Evolutionary conservation across 2,113 vertebrate genomes (phyloP).

Genomic region (Urocitellus parryii): DNA sequence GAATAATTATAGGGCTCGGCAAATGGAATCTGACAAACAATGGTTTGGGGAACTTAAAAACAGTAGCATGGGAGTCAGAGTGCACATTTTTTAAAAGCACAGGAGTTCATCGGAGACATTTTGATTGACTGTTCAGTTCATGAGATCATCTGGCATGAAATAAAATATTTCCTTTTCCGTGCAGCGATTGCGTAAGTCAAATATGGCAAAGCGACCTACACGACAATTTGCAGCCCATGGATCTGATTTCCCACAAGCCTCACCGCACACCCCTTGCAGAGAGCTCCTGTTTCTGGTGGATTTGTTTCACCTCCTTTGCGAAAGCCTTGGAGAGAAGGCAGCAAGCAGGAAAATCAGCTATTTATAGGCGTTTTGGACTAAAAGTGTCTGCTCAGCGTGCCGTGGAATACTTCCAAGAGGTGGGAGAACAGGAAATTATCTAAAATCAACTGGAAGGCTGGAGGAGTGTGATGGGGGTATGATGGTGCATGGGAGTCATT

Average conservation of each 20-base stretch:
- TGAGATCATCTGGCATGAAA: slow-evolving; percentile 64
- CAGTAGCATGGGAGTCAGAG: neutral
- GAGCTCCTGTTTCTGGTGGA: slow-evolving; percentile 70
- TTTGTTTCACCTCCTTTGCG: slow-evolving; percentile 74
- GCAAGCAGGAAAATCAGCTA: slow-evolving; percentile 72
- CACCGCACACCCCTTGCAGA: neutral
- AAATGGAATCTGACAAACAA: neutral
- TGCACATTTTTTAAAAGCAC: neutral
- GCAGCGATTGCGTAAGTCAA: slow-evolving; percentile 24
- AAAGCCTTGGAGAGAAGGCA: slow-evolving; percentile 70
- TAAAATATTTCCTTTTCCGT: slow-evolving; percentile 26
- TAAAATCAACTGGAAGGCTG: slow-evolving; percentile 77
- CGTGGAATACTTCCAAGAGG: slow-evolving; percentile 80
- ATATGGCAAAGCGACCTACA: slow-evolving; percentile 40
- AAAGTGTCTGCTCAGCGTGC: slow-evolving; percentile 79
- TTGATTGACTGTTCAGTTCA: slow-evolving; percentile 58
- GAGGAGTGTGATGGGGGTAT: slow-evolving; percentile 77
- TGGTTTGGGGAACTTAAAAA: neutral
- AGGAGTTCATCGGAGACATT: neutral
- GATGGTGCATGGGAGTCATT: slow-evolving; percentile 66
- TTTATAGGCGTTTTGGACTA: slow-evolving; percentile 80
- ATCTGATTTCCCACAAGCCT: slow-evolving; percentile 51
- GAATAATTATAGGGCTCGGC: neutral
- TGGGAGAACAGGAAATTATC: slow-evolving; percentile 82
- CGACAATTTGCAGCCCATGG: neutral